Conservation (phyloP, 2,888 invertebrate species). For the Nemurella pictetii region DNA sequence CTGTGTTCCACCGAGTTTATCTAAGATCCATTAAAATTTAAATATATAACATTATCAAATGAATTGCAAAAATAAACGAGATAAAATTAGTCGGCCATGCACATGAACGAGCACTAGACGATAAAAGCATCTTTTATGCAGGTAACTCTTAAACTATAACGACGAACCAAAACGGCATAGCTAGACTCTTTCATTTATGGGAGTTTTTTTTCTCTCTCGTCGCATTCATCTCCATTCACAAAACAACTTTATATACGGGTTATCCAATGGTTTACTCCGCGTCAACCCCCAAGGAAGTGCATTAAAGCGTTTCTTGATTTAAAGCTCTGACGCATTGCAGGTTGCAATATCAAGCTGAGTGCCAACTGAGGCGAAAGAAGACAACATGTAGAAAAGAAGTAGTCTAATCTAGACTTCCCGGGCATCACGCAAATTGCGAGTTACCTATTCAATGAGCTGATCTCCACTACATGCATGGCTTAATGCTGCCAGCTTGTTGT, state of each 20-base stretch:
- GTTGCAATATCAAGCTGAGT: not conserved
- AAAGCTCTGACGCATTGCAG: not conserved
- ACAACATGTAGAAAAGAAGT: not conserved
- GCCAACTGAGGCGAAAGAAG: not conserved
- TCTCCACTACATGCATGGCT: not conserved
- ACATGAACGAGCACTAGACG: not conserved
- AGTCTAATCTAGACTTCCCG: not conserved
- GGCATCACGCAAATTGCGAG: slow-evolving; percentile 16
- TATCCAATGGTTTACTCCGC: not conserved
- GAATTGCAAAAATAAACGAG: too few species aligned
- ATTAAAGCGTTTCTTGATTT: not conserved
- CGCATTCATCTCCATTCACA: not conserved
- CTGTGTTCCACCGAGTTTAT: too few species aligned
- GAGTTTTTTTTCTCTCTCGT: not conserved
- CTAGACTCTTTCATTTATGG: not conserved
- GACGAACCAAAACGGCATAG: not conserved
- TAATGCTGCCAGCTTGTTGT: not conserved
- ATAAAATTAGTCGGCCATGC: too few species aligned
- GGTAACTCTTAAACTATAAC: not conserved
- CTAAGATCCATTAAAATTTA: too few species aligned
- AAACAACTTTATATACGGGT: not conserved
- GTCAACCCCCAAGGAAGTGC: not conserved
- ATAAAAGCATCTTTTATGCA: not conserved
- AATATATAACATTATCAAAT: too few species aligned
- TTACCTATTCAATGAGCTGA: not conserved